These are phyloP conservation scores for Hirtodrosophila alboralis DNA, from an alignment of 2,888 invertebrate genomes.

Conservation along the genomic window DNA sequence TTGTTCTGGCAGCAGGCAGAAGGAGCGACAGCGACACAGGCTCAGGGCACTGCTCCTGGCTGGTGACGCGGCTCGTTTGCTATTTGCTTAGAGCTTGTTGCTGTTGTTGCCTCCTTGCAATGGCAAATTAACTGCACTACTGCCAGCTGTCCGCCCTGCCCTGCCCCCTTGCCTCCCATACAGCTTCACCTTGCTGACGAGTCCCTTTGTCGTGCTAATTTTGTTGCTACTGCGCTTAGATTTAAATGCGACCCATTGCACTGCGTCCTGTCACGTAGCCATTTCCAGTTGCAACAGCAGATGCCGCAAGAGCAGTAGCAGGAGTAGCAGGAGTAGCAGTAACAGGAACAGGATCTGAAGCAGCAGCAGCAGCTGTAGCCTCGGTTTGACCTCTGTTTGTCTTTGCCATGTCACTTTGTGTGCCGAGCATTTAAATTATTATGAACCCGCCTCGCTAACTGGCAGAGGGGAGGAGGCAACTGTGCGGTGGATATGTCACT, in stretches of 20 bases:
- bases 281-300: conserved; percentile 67
- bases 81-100: conserved; percentile 75
- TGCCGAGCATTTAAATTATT: conserved; percentile 82
- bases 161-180: too few relatives aligned
- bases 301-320: conserved; percentile 11
- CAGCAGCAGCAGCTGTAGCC: conserved; percentile 17
- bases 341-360: conserved; percentile 9
- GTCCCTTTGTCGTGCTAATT: conserved; percentile 78
- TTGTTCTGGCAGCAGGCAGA: conserved; percentile 17
- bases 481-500: conserved; percentile 16
- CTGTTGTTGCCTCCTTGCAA: conserved; percentile 42
- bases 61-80: conserved; percentile 57
- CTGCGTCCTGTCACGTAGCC: conserved; percentile 75
- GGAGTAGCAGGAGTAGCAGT: conserved; percentile 11
- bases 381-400: conserved; percentile 77
- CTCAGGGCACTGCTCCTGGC: conserved; percentile 5
- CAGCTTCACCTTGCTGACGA: conserved; percentile 22
- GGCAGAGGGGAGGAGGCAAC: conserved; percentile 1
- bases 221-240: conserved; percentile 70
- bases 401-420: conserved; percentile 79
- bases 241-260: conserved; percentile 77
- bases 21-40: neutral
- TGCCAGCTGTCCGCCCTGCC: conserved; percentile 1
- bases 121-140: conserved; percentile 72
- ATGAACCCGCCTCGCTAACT: conserved; percentile 66